These are phyloP conservation scores for Morpho deidamia DNA, from an alignment of 2,888 invertebrate species.

Conservation along the genomic window DNA sequence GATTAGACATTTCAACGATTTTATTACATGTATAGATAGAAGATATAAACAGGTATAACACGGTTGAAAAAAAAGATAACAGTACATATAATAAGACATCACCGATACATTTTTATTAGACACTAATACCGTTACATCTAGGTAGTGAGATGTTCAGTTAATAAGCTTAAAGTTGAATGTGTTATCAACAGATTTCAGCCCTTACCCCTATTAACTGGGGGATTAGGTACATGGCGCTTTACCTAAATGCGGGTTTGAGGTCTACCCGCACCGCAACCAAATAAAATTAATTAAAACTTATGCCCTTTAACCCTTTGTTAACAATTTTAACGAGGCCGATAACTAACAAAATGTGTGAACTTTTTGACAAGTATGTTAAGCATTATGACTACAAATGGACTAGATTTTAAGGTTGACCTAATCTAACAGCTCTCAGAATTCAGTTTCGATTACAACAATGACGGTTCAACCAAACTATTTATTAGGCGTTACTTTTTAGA, in stretches of 20 bases:
- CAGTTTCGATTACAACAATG: too few species aligned
- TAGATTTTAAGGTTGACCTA: too few species aligned
- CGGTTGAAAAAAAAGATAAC: not conserved
- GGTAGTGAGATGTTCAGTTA: conserved; percentile 6
- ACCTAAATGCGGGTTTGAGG: conserved; percentile 21
- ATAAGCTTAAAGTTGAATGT: conserved; percentile 8
- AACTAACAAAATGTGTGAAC: too few species aligned
- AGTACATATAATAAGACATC: not conserved
- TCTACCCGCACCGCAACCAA: conserved; percentile 15
- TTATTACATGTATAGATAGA: too few species aligned
- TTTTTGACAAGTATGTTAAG: too few species aligned
- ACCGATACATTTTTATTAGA: too few species aligned
- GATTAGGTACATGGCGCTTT: conserved; percentile 19
- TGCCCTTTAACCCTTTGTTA: conserved; percentile 18
- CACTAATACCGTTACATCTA: not conserved
- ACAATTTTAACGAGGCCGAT: conserved; percentile 9
- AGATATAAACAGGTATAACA: too few species aligned
- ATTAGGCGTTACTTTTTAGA: too few species aligned
- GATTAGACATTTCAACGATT: too few species aligned
- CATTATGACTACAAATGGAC: too few species aligned
- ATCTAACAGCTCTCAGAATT: too few species aligned
- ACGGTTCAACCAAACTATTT: too few species aligned
- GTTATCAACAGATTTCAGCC: conserved; percentile 18
- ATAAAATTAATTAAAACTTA: conserved; percentile 26
- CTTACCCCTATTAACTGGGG: conserved; percentile 23